Evolutionary conservation across 2,797 vertebrate species (phyloP).

Genomic region (Agapornis canus): DNA sequence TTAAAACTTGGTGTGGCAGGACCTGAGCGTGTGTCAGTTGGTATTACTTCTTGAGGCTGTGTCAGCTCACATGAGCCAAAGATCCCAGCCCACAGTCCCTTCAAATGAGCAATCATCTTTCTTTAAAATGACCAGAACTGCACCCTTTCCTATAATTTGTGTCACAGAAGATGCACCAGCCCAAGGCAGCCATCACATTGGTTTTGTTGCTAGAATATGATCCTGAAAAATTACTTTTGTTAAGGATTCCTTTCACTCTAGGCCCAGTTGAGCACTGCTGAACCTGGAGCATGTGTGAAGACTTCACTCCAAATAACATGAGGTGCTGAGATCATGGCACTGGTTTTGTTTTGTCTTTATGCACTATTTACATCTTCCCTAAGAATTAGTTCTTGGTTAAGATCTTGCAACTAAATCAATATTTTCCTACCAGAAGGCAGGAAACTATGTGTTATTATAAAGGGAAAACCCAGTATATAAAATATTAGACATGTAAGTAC

Average conservation of each 20-base stretch:
- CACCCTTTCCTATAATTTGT: not conserved
- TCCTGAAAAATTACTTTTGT: not conserved
- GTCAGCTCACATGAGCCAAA: not conserved
- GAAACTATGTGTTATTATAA: not conserved
- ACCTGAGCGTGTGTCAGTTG: conserved; percentile 26
- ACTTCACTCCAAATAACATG: not conserved
- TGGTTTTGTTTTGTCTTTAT: not conserved
- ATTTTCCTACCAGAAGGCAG: not conserved
- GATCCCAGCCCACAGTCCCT: not conserved
- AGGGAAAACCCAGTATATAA: not conserved
- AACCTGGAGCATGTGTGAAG: not conserved
- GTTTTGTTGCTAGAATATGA: not conserved
- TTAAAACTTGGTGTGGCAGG: not conserved
- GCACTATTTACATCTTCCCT: not conserved
- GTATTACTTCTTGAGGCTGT: not conserved
- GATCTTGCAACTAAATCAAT: not conserved
- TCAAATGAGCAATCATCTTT: not conserved
- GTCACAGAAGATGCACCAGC: not conserved
- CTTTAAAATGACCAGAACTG: not conserved
- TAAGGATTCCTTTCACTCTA: not conserved
- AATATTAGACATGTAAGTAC: not conserved
- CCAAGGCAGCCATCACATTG: not conserved
- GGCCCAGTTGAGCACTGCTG: not conserved
- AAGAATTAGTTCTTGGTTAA: not conserved
- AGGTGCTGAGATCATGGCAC: not conserved